phyloP scores from a whole-genome alignment of 2,888 invertebrate species.

The Phorcus lineatus region DNA sequence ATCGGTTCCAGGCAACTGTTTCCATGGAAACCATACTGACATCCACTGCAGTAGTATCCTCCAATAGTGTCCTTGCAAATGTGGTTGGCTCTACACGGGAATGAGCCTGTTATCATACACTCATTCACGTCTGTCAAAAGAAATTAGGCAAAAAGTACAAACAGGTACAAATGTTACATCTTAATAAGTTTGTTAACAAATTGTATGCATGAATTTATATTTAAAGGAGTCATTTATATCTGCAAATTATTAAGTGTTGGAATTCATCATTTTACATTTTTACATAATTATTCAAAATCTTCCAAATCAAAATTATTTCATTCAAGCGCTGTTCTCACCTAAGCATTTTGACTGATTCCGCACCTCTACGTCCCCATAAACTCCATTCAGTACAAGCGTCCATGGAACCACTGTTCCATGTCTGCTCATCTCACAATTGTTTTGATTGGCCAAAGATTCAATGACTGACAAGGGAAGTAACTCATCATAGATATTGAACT shows the following conservation, averaged over 20 bases:
- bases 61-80: conserved; percentile 32
- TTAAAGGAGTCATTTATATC: too few relatives aligned
- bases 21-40: conserved; percentile 39
- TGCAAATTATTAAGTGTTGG: too few relatives aligned
- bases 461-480: conserved; percentile 20
- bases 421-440: not conserved
- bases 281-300: too few relatives aligned
- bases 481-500: conserved; percentile 37
- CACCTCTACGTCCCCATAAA: not conserved
- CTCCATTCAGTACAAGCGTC: not conserved
- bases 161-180: too few relatives aligned
- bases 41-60: conserved; percentile 32
- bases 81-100: conserved; percentile 30
- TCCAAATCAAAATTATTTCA: too few relatives aligned
- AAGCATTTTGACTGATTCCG: not conserved
- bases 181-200: too few relatives aligned
- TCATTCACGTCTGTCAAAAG: conserved; percentile 38
- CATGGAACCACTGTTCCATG: not conserved
- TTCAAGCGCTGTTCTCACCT: not conserved
- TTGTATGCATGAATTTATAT: too few relatives aligned
- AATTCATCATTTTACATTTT: too few relatives aligned
- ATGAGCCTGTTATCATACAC: conserved; percentile 30
- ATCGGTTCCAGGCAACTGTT: conserved; percentile 28
- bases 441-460: conserved; percentile 3
- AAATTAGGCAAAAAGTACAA: too few relatives aligned